Conservation (phyloP, 2,113 vertebrate genomes). For the Pedetes capensis region DNA sequence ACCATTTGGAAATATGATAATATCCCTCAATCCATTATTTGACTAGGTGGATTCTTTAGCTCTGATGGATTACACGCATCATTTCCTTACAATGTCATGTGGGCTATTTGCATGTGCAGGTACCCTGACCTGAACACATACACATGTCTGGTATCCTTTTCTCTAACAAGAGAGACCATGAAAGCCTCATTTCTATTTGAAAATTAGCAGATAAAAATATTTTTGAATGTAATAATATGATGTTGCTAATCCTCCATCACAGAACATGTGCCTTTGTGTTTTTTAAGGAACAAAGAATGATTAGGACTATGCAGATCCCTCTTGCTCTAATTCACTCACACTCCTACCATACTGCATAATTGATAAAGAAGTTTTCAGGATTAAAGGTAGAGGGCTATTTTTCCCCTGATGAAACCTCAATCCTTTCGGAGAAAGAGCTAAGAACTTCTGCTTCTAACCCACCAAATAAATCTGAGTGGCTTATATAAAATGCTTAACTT, state of each 20-base stretch:
- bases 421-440: background rate
- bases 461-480: background rate
- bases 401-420: background rate
- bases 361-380: background rate
- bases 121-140: background rate
- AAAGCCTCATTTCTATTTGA: background rate
- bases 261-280: background rate
- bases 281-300: background rate
- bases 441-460: background rate
- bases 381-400: background rate
- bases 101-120: background rate
- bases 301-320: background rate
- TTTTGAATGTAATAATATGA: background rate
- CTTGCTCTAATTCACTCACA: background rate
- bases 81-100: background rate
- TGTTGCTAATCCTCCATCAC: background rate
- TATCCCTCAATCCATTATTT: background rate
- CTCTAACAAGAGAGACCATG: background rate
- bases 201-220: background rate
- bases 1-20: background rate
- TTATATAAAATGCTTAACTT: background rate
- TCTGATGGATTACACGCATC: background rate
- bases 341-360: background rate
- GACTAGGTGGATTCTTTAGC: background rate
- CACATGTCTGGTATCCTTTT: background rate